Base-by-base conservation (phyloP, 2,113 vertebrate genomes). In the Heterochromis multidens region DNA sequence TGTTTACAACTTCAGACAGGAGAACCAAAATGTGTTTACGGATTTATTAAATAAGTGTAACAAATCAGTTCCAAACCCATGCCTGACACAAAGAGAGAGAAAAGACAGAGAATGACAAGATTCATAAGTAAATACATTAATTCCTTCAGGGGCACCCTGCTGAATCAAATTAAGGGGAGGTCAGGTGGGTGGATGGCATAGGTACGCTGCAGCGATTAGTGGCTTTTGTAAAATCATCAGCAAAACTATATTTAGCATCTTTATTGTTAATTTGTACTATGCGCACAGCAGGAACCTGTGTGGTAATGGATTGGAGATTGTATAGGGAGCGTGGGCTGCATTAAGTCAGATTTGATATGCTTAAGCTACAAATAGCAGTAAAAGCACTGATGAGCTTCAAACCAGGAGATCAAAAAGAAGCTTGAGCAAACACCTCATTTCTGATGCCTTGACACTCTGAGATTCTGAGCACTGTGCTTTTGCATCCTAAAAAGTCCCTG, bases 221-320 rank as follows among this genome's bases (percentile, higher is more conserved):
- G 61, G 56, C 25, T 61, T 79, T 81, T 80, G 83, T 27, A 59
- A 80, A 88, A 88, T 84, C 56, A 77, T 40, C 11, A 4, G 63
- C 62, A 65, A 60, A 16, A 29, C 83, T 93, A 90, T 90, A 84
- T 86, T 87, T 88, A 87, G 81, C 87, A 79, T 79, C n/a, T 46
- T 43, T 60, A 90, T 92, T 93, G 85, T 91, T 82, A 33, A 85
- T 86, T 82, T 86, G 57, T 46, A 57, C 70, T 29, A 29, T n/a
- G 43, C 59, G 67, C 37, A 33, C 29, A 83, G 57, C 49, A 76
- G 9, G 81, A 79, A 79, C 7, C 25, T 72, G 10, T 46, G 52
- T 58, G 4, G 56, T 61, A 52, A 81, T 33, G 46, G 79, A 52
- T 58, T 56, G 79, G 49, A 54, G 67, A 81, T 76, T 87, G 78